phyloP scores from a whole-genome alignment of 1,140 invertebrate species.

The Pogonus chalceus region DNA sequence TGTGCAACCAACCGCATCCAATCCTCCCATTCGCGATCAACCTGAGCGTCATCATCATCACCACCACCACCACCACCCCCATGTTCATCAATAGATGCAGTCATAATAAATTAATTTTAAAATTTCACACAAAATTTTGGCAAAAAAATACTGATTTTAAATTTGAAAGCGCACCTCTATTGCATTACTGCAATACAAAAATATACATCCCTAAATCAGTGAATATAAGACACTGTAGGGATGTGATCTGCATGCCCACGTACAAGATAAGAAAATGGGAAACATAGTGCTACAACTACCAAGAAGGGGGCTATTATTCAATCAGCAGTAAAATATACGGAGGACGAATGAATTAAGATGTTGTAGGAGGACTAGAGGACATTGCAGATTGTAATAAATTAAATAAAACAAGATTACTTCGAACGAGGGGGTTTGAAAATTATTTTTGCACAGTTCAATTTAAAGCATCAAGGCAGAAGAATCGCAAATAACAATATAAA shows the following conservation, averaged over 20 bases:
- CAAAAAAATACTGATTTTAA: slow-evolving; percentile 32
- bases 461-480: too few species aligned
- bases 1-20: slow-evolving; percentile 47
- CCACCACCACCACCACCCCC: slow-evolving; percentile 29
- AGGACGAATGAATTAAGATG: not conserved
- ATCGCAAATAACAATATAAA: too few species aligned
- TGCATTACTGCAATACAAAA: not conserved
- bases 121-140: slow-evolving; percentile 18
- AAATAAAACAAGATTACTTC: too few species aligned
- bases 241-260: not conserved
- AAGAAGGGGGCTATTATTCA: not conserved
- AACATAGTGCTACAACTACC: too few species aligned
- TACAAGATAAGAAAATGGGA: too few species aligned
- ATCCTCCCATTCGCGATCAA: slow-evolving; percentile 47
- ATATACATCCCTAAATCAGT: slow-evolving; percentile 8
- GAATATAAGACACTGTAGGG: too few species aligned
- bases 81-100: slow-evolving; percentile 20
- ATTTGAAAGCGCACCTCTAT: slow-evolving; percentile 3
- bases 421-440: too few species aligned
- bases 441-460: too few species aligned
- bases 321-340: not conserved
- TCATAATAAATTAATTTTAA: not conserved
- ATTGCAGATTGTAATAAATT: too few species aligned
- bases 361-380: not conserved
- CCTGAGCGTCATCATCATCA: slow-evolving; percentile 40